Evolutionary conservation across 2,113 vertebrate species (phyloP), one percentile per base, ranked within the genome.

Genomic region (Accipiter virgatus): DNA sequence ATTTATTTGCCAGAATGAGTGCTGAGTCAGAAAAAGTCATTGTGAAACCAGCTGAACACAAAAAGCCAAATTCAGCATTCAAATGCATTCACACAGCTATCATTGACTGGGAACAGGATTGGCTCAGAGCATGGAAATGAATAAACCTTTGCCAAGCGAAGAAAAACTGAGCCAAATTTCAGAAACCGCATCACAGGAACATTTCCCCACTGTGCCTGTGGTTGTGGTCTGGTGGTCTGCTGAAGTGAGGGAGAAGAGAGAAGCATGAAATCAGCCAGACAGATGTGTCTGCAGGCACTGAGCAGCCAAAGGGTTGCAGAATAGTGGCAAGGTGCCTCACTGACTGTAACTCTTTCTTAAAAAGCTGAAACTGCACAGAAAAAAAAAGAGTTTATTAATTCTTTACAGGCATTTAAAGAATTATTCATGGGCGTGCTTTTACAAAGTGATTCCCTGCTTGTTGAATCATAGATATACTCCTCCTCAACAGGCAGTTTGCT

Each of bases 131-230:
- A 47, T 52, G 61, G 77, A 96, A 95, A 91, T 82, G 23, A 67
- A 38, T 48, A 80, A 89, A 16, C 52, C 31, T 91, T 87, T 93
- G 73, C 95, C 94, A 94, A 95, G 75, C 1, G 4, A 85, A 88
- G 48, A 50, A 95, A 91, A 79, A 70, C 16, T 17, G 27, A 88
- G 81, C 86, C 86, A 89, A 52, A 96, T 87, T 93, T 94, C 73
- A 93, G 62, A 91, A 96, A 91, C 95, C 83, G 65, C 94, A 96
- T 90, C 90, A 95, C 7, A 93, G 59, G 42, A 83, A 23, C 43
- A 59, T 94, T 95, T 96, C 56, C 72, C 53, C 32, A 25, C 74
- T 83, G 52, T 80, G 80, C 77, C 38, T 96, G 32, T 77, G 47
- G 62, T 58, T 97, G 82, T 81, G 90, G 78, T 83, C 86, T 88